Evolutionary conservation across 2,113 vertebrate species (phyloP).

Genomic region (Callopanchax toddi): DNA sequence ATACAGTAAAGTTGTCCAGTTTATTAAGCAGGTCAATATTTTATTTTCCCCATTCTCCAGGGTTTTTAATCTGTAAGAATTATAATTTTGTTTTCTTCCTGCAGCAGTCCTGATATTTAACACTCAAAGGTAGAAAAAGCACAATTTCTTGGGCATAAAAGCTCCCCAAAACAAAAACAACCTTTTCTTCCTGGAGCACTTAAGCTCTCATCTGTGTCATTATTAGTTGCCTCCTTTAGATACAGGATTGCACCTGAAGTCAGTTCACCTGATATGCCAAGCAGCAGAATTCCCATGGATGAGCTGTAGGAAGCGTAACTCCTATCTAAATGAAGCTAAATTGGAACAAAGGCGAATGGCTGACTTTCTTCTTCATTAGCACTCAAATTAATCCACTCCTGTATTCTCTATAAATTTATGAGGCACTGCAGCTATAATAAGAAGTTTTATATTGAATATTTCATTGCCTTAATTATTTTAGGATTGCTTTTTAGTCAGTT

Average conservation of each 20-base stretch:
- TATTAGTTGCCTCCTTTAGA: slow-evolving; percentile 42
- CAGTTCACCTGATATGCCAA: slow-evolving; percentile 17
- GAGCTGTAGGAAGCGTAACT: slow-evolving; percentile 41
- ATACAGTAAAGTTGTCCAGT: no score
- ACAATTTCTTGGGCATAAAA: slow-evolving; percentile 34
- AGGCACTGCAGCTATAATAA: slow-evolving; percentile 72
- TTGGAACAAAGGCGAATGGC: slow-evolving; percentile 38
- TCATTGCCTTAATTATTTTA: slow-evolving; percentile 75
- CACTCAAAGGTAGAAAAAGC: slow-evolving; percentile 45
- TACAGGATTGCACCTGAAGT: slow-evolving; percentile 15
- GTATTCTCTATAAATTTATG: slow-evolving; percentile 66
- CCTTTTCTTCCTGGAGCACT: slow-evolving; percentile 35
- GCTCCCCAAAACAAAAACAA: slow-evolving; percentile 6
- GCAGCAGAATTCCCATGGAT: slow-evolving; percentile 35
- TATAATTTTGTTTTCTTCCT: background rate
- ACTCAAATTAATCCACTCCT: slow-evolving; percentile 64
- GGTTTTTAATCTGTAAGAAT: background rate
- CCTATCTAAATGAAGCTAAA: slow-evolving; percentile 55
- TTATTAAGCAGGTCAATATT: no score
- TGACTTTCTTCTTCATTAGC: slow-evolving; percentile 61
- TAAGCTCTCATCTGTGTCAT: slow-evolving; percentile 49
- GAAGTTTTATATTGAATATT: slow-evolving; percentile 77
- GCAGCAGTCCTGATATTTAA: slow-evolving; percentile 46
- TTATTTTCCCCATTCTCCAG: background rate
- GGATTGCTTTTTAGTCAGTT: slow-evolving; percentile 43